phyloP scores from a whole-genome alignment of 2,888 invertebrate genomes.

The Atherix ibis region DNA sequence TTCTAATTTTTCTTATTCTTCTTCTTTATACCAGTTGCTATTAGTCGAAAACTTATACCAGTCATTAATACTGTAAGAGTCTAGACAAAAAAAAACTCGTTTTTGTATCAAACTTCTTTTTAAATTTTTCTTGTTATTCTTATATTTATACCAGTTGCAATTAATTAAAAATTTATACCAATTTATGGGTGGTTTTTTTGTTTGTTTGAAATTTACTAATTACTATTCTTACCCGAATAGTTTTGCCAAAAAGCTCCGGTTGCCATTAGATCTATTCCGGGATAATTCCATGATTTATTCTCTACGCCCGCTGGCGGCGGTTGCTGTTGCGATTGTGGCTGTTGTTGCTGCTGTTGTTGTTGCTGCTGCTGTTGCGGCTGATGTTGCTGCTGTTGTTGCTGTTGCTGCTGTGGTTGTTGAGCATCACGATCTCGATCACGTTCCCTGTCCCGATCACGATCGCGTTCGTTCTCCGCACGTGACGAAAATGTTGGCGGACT shows the following conservation, averaged over 20 bases:
- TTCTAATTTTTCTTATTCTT: too few relatives aligned
- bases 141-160: too few relatives aligned
- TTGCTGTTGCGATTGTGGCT: slow-evolving; percentile 27
- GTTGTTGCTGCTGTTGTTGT: slow-evolving; percentile 25
- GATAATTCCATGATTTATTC: slow-evolving; percentile 49
- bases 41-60: too few relatives aligned
- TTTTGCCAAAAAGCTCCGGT: slow-evolving; percentile 84
- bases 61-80: too few relatives aligned
- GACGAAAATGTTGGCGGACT: slow-evolving; percentile 22
- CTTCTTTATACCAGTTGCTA: too few relatives aligned
- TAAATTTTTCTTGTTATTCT: too few relatives aligned
- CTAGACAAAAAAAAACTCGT: too few relatives aligned
- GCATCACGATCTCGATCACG: slow-evolving; percentile 20
- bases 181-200: too few relatives aligned
- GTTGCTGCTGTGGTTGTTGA: slow-evolving; percentile 23
- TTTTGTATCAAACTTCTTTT: too few relatives aligned
- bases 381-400: slow-evolving; percentile 30
- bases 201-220: too few relatives aligned
- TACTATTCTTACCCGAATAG: slow-evolving; percentile 80
- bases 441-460: slow-evolving; percentile 21
- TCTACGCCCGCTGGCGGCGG: slow-evolving; percentile 31
- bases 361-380: slow-evolving; percentile 25
- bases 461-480: slow-evolving; percentile 26
- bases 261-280: slow-evolving; percentile 66
- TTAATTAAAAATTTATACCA: too few relatives aligned